Conservation (phyloP, 2,113 vertebrate species). For the Perca flavescens region DNA sequence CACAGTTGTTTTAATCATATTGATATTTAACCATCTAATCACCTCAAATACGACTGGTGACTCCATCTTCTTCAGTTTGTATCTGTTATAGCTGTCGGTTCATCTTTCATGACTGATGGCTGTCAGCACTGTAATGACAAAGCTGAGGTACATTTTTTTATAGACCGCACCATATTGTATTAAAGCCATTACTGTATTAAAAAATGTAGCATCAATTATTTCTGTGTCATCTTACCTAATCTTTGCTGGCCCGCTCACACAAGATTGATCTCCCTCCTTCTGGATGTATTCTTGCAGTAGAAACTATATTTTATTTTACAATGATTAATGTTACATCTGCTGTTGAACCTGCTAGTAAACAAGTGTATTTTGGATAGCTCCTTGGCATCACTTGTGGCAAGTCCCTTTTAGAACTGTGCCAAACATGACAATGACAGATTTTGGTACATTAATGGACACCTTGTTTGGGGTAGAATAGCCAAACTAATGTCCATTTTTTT, state of each 20-base stretch:
- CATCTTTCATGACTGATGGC: conserved; percentile 29
- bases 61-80: not conserved
- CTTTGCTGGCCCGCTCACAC: not conserved
- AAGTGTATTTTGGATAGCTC: conserved; percentile 30
- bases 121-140: conserved; percentile 31
- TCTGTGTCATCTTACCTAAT: not conserved
- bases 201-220: conserved; percentile 9
- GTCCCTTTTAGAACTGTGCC: conserved; percentile 14
- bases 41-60: not conserved
- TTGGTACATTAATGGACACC: conserved; percentile 24
- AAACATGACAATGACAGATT: conserved; percentile 52
- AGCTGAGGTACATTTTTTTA: conserved; percentile 28
- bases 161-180: not conserved
- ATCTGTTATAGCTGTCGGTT: conserved; percentile 26
- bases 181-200: conserved; percentile 9
- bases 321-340: conserved; percentile 53
- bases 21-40: not conserved
- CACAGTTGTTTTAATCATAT: not conserved
- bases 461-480: conserved; percentile 28
- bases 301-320: conserved; percentile 6
- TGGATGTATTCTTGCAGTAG: conserved; percentile 34
- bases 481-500: conserved; percentile 14
- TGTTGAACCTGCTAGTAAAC: conserved; percentile 40
- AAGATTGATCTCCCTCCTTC: conserved; percentile 53
- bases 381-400: conserved; percentile 17